Conservation (phyloP, 2,113 vertebrate species). For the Arvicanthis niloticus region DNA sequence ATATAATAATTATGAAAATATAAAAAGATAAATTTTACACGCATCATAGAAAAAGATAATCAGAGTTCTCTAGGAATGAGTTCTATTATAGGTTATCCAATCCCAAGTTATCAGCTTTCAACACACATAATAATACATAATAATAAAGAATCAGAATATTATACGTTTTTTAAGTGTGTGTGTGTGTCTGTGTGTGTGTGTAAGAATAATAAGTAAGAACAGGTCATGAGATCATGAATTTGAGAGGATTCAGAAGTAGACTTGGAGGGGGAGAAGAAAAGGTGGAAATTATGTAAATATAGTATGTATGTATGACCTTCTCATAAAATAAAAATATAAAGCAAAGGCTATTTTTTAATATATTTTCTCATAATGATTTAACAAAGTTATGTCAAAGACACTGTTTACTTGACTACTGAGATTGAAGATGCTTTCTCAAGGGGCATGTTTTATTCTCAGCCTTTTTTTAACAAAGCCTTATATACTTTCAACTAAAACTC, state of each 20-base stretch:
- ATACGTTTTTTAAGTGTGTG: not conserved
- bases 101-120: not conserved
- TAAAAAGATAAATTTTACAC: not conserved
- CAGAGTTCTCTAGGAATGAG: not conserved
- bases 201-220: not conserved
- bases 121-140: not conserved
- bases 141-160: not conserved
- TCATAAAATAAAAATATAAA: not conserved
- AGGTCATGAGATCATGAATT: not conserved
- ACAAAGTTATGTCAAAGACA: not conserved
- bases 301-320: not conserved
- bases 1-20: not conserved
- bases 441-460: not conserved
- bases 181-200: not conserved
- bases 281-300: not conserved
- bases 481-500: not conserved
- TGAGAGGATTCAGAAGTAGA: not conserved
- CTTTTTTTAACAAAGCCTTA: not conserved
- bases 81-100: not conserved
- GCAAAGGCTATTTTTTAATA: not conserved
- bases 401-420: not conserved
- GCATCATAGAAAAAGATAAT: not conserved
- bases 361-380: not conserved
- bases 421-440: not conserved
- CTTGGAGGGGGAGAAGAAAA: accelerated